Evolutionary conservation across 2,113 vertebrate species (phyloP), one percentile per base, ranked within the genome.

Genomic region (Macrotis lagotis): DNA sequence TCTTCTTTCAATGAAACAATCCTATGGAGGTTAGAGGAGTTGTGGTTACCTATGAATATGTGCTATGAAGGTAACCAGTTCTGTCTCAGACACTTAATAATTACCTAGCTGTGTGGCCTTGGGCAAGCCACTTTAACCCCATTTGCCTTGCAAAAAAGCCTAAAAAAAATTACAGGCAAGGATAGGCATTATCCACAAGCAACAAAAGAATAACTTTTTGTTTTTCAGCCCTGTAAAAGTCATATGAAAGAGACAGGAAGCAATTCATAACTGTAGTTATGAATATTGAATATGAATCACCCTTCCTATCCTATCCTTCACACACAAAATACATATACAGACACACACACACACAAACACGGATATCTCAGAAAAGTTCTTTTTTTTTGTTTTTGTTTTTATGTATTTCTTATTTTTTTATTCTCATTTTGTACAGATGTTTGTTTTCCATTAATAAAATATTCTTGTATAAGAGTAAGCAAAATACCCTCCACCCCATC

Each of bases 121-220:
- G n/a, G n/a, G n/a, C n/a, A n/a, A n/a, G n/a, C n/a, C n/a, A n/a
- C n/a, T n/a, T n/a, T n/a, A n/a, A n/a, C n/a, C n/a, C n/a, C n/a
- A n/a, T n/a, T n/a, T n/a, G n/a, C n/a, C n/a, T n/a, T n/a, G n/a
- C n/a, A n/a, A n/a, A n/a, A n/a, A n/a, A n/a, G n/a, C n/a, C n/a
- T n/a, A n/a, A n/a, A n/a, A n/a, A 50, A 49, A 91, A 47, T 11
- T 50, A 49, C 47, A 37, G 47, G 0, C 12, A 49, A 11, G 51
- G 92, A 88, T 93, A 96, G 91, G 44, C 88, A 50, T 94, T 94
- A 83, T 49, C 94, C 88, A 89, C 48, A 55, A 26, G 92, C 89
- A 66, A 95, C 94, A 92, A 88, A 94, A 93, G 90, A 51, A 91
- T 55, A 88, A 88, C 92, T 94, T 96, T 92, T 66, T 83, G n/a